Base-by-base conservation (phyloP, 1,140 invertebrate species). In the Zaprionus ornatus region DNA sequence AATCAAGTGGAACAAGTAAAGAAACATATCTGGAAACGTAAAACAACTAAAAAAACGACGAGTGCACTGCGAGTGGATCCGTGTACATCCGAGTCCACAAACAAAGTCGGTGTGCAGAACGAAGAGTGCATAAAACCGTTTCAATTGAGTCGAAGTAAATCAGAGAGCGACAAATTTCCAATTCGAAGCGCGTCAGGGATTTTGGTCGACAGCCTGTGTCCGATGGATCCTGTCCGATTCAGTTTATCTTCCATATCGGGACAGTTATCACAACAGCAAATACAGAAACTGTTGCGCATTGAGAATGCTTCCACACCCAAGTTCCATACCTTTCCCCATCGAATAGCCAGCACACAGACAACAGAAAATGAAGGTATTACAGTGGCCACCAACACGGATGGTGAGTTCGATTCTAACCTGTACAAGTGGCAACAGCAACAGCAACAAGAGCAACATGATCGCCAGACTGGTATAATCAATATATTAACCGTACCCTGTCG, bases 301-400 rank as follows among this genome's bases (percentile, higher is more conserved):
- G 69, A 74, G n/a, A 77, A 67, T 3, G 83, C 83, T 3, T 63
- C 83, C 7, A 77, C 40, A 17, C 84, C 83, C 9, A 87, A 87
- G 19, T 19, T 50, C 19, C 21, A 50, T 23, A 5, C 3, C 19
- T 50, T 21, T 50, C 45, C 45, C 17, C 19, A 17, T 67, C 60
- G 3, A 61, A 48, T 74, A 5, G 63, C 37, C 19, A 45, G 56
- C 48, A 74, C 54, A 2, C 60, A 74, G 12, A 57, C 66, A 9
- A 50, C 27, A 1, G 6, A 27, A 12, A 50, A 10, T 0, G 0
- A 1, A n/a, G 10, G 29, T 9, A 21, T 12, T 10, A 42, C 35
- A 10, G 37, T 25, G 2, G 55, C 56, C 10, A 63, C 68, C 25
- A 55, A 17, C 29, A 63, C 35, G 7, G 67, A 63, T 23, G 37